Base-by-base conservation (phyloP, 2,113 vertebrate genomes). In the Dicentrarchus labrax region DNA sequence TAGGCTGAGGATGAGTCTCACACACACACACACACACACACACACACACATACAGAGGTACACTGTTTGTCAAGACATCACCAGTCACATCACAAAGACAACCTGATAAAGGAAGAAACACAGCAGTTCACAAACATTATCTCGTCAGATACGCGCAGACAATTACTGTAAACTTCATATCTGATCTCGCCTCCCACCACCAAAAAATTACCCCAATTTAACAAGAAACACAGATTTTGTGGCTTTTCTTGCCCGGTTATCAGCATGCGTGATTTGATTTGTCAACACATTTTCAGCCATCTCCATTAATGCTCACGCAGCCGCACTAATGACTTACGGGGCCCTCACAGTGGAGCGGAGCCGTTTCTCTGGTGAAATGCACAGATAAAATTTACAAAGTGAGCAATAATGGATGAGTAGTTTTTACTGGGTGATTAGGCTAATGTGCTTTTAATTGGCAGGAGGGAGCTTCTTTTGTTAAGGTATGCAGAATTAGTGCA, bases 371-470 rank as follows among this genome's bases (percentile, higher is more conserved):
- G 61, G 67, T 83, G 80, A 88, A 92, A 87, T 70, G 75, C 74
- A 53, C 56, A 16, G 53, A 85, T 83, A 85, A 81, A 85, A 89
- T 76, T 64, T 83, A 86, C 88, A 91, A 91, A 91, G 74, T 88
- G 82, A 82, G 86, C 82, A 87, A 76, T 80, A 86, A 90, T 88
- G 81, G 89, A 90, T 91, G 86, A 85, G 78, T 54, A 67, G 70
- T 73, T 86, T 83, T 73, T 72, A 79, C 71, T 74, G 77, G 86
- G 80, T 86, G 85, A 93, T 93, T 91, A 87, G 74, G 77, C 80
- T 87, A 90, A 91, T 92, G 87, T 78, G 64, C 17, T 89, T 90
- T 92, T 89, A 93, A 93, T 91, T 93, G 76, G 78, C 84, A 66
- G 80, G 80, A 77, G 51, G 69, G 68, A 67, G 68, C 61, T 54